phyloP scores from a whole-genome alignment of 2,888 invertebrate species.

The Tigriopus californicus region DNA sequence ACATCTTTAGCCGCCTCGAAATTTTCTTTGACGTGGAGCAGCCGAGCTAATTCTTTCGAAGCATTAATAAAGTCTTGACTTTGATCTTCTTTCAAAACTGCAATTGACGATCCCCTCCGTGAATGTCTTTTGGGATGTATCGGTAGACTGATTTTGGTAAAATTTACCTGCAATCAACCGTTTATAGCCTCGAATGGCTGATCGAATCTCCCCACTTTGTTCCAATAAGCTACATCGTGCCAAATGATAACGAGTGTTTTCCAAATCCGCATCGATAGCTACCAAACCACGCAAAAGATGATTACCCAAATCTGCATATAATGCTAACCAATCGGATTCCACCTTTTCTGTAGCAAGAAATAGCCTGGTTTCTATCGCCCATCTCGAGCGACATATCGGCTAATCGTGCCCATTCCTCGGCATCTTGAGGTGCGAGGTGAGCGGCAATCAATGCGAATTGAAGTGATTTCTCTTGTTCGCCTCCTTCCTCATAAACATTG shows the following conservation, averaged over 20 bases:
- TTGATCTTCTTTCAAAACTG: constrained; percentile 16
- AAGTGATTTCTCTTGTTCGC: constrained; percentile 40
- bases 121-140: constrained; percentile 19
- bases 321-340: too few relatives aligned
- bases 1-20: constrained; percentile 50
- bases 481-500: constrained; percentile 61
- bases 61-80: constrained; percentile 42
- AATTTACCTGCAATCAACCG: constrained; percentile 19
- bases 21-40: constrained; percentile 53
- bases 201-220: constrained; percentile 25
- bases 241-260: constrained; percentile 48
- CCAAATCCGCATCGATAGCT: constrained; percentile 52
- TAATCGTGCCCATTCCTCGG: constrained; percentile 27
- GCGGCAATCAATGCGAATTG: constrained; percentile 30
- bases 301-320: too few relatives aligned
- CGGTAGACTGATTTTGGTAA: background rate
- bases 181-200: constrained; percentile 19
- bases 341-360: constrained; percentile 24
- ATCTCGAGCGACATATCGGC: constrained; percentile 27
- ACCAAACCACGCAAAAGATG: too few relatives aligned
- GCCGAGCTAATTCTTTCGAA: constrained; percentile 48
- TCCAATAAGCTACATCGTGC: constrained; percentile 51
- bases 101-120: constrained; percentile 20
- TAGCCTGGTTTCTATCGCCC: constrained; percentile 25
- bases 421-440: constrained; percentile 26